Percentiles rank a stretch among this genome's conserved stretches.
Conservation (phyloP, 2,113 vertebrate species). For the Lutjanus erythropterus region DNA sequence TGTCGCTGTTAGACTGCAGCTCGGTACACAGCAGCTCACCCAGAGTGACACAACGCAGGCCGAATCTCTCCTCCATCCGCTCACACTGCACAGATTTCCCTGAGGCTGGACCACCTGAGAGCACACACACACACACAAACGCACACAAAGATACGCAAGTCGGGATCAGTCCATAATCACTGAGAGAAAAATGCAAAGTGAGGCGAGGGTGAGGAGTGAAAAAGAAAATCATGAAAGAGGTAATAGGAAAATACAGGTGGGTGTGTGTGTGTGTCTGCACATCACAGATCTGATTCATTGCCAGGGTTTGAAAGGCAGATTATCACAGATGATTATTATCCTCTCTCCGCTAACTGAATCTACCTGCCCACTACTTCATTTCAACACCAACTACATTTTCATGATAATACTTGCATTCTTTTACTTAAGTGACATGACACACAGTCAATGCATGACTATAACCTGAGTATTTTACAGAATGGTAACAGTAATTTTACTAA, state of each 20-base stretch:
- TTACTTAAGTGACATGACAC: too few species aligned
- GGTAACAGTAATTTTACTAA: too few species aligned
- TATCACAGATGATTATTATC: constrained; percentile 29
- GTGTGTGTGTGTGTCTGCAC: neutral
- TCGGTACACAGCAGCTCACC: constrained; percentile 88
- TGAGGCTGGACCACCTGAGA: constrained; percentile 92
- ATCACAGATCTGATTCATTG: constrained; percentile 26
- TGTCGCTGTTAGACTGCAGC: constrained; percentile 85
- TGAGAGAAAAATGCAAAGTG: neutral
- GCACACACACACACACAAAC: constrained; percentile 32
- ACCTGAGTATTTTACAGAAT: too few species aligned
- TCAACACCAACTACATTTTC: too few species aligned
- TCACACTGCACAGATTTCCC: constrained; percentile 92
- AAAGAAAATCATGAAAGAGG: neutral
- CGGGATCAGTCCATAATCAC: constrained; percentile 11
- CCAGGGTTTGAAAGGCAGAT: constrained; percentile 5
- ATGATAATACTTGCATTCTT: too few species aligned
- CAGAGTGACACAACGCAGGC: constrained; percentile 85
- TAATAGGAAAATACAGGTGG: neutral
- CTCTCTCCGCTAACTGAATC: constrained; percentile 3
- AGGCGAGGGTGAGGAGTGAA: neutral
- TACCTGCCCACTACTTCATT: neutral
- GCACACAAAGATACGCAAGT: constrained; percentile 11
- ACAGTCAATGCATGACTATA: too few species aligned
- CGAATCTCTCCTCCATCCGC: constrained; percentile 89